Evolutionary conservation across 1,140 invertebrate species (phyloP), one percentile per base, ranked within the genome.

Genomic region (Schlechtendalia chinensis): DNA sequence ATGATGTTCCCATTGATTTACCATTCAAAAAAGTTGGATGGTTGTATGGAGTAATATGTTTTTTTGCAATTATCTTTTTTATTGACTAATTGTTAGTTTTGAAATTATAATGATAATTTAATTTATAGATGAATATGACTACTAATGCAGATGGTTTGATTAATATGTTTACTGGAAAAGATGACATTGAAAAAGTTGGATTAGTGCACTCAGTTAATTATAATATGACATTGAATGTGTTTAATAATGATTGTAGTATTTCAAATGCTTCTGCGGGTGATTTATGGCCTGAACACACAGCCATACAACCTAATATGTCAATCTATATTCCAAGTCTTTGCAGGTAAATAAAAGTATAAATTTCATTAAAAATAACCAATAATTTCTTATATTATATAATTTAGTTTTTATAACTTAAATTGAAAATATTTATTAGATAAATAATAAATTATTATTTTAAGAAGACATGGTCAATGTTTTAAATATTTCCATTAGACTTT

Each of bases 221-320:
- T 81, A 85, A 87, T 29, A 88, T 89, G n/a, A 85, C 87, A 1
- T 89, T 90, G 0, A 86, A 86, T 0, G 91, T 85, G 84, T 93
- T 89, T 83, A 86, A 87, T 1, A 90, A 88, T 12, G 86, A 88
- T 39, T 90, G 89, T 83, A 88, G 88, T 82, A 67, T 86, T 82
- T 86, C 91, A 27, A 86, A 89, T 79, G 93, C 93, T 11, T 93
- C 92, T 53, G 91, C 90, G 0, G 93, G 93, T 0, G 93, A 94
- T 86, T 92, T 94, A 84, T 92, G 92, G 85, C 89, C 92, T 89
- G 6, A 86, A 89, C 82, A 84, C 89, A 77, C 87, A 85, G 0
- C 89, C 88, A 53, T 86, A 88, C 14, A 87, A 89, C 6, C 58
- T 24, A 29, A 87, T 89, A 8, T 86, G 85, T 6, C 85, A 93